Base-by-base conservation (phyloP, 2,888 invertebrate genomes). In the Calameuta idolon region DNA sequence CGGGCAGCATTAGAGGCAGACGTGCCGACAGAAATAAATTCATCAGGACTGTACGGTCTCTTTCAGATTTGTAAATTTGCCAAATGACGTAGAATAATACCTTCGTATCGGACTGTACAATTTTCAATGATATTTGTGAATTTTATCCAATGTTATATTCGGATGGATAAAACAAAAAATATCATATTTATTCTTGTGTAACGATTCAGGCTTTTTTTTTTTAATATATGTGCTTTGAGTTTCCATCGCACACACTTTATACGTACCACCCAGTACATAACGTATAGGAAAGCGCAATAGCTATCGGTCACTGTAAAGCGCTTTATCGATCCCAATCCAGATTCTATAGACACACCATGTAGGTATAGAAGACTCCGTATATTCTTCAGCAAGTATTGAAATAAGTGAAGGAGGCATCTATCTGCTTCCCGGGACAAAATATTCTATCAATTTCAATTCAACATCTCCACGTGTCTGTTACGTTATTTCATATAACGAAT, bases 311-410 rank as follows among this genome's bases (percentile, higher is more conserved):
- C 84, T 83, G 83, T 79, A 76, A 81, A 83, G 83, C 77, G 85
- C 85, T 84, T 80, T 87, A 87, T 89, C 87, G 87, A 88, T 89
- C 87, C 85, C 80, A 85, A 87, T 86, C 84, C 82, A 80, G 83
- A 84, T 86, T 84, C 84, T 81, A 82, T 82, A 77, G 82, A 82
- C 81, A 79, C 77, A 74, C 78, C 77, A 37, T 79, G 80, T 69
- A 79, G 76, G 69, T 40, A 78, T 9, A 2, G 23, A 33, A 31
- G 31, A 71, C 30, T 31, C 3, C 30, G 12, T 71, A 34, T 11
- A 34, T 55, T 15, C 55, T 23, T 55, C 55, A 55, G 0, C 5
- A 55, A 9, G 23, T 23, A 55, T 55, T 55, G 55, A 55, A 23
- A 23, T 55, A 23, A 30, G 71, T 34, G 71, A n/a, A 71, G 30